Evolutionary conservation across 2,797 vertebrate genomes (phyloP).

Genomic region (Sebastolobus alascanus): DNA sequence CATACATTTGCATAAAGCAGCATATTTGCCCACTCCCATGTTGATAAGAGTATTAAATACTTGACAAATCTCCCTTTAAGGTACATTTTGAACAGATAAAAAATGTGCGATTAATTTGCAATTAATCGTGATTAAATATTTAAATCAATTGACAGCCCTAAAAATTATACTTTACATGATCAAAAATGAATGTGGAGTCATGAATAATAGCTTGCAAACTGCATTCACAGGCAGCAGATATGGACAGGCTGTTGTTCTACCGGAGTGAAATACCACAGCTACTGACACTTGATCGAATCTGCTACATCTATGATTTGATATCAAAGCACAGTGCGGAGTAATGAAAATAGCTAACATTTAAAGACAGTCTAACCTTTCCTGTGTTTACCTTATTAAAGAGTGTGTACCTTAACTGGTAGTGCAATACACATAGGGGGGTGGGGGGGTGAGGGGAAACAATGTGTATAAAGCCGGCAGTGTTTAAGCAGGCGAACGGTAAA

Average conservation of each 20-base stretch:
- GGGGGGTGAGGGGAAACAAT: slow-evolving; percentile 42
- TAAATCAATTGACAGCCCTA: background rate
- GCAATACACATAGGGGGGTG: slow-evolving; percentile 69
- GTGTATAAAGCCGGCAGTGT: slow-evolving; percentile 91
- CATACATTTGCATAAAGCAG: rapidly evolving
- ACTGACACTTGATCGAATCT: slow-evolving; percentile 64
- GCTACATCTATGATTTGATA: slow-evolving; percentile 69
- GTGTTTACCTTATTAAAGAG: slow-evolving; percentile 85
- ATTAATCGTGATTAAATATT: too few species aligned
- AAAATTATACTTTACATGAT: background rate
- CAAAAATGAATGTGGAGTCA: background rate
- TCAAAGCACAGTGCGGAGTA: slow-evolving; percentile 62
- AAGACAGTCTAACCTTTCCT: slow-evolving; percentile 87
- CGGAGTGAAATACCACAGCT: slow-evolving; percentile 36
- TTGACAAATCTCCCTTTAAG: rapidly evolving
- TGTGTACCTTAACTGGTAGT: slow-evolving; percentile 76
- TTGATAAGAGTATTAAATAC: too few species aligned
- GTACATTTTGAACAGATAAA: too few species aligned
- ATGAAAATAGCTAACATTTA: slow-evolving; percentile 86
- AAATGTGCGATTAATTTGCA: too few species aligned
- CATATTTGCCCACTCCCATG: too few species aligned
- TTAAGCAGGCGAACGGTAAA: slow-evolving; percentile 93
- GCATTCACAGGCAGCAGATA: slow-evolving; percentile 15
- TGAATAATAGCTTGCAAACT: slow-evolving; percentile 11
- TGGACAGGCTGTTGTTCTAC: slow-evolving; percentile 31